Conservation (phyloP, 2,113 vertebrate species). For the Tursiops truncatus region DNA sequence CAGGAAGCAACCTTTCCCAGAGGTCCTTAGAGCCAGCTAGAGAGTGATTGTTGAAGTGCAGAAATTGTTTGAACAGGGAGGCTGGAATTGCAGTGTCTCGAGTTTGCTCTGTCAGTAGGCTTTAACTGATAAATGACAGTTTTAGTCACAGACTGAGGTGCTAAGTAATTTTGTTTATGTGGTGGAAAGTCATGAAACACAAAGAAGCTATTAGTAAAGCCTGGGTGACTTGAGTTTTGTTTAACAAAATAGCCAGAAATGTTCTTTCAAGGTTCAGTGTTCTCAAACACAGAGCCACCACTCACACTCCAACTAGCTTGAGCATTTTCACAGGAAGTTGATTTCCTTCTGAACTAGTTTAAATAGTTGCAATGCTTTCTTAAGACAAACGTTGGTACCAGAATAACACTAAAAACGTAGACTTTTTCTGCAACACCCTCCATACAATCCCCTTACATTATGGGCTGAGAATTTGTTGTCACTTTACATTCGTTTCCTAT, state of each 20-base stretch:
- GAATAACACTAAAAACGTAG: background rate
- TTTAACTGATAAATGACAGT: constrained; percentile 39
- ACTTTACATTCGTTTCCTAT: background rate
- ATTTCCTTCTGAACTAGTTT: background rate
- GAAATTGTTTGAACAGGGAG: background rate
- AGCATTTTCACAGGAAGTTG: background rate
- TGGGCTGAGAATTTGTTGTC: background rate
- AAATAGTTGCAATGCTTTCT: background rate
- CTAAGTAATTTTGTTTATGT: constrained; percentile 59
- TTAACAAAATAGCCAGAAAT: constrained; percentile 64
- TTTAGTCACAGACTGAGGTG: constrained; percentile 41
- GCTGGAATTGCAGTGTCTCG: background rate
- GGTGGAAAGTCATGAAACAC: constrained; percentile 51
- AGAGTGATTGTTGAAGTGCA: background rate
- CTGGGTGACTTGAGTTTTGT: constrained; percentile 53
- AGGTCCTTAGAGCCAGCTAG: background rate
- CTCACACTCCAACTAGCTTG: background rate
- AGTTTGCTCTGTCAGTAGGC: constrained; percentile 4
- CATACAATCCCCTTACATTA: background rate
- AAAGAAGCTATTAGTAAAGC: constrained; percentile 61
- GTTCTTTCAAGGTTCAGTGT: constrained; percentile 51
- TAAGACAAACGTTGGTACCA: background rate
- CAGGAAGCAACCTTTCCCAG: background rate
- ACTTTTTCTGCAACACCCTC: background rate
- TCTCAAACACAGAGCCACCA: background rate